These are phyloP conservation scores for Amorpha juglandis DNA, from an alignment of 2,888 invertebrate species.

Conservation along the genomic window DNA sequence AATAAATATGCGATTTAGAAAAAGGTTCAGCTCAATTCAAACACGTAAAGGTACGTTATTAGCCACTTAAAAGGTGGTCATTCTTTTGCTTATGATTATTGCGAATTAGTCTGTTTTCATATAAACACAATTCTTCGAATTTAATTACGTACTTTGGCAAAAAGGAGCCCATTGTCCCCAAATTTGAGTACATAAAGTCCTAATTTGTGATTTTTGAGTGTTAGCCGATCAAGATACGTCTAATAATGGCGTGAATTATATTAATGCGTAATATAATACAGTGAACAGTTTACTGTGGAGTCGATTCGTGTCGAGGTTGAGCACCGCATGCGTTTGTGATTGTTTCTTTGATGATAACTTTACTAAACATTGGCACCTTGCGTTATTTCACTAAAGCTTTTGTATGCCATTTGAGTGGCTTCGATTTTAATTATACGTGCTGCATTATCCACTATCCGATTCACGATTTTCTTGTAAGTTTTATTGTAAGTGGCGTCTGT, in stretches of 20 bases:
- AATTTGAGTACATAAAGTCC: background rate
- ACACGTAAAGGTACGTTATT: conserved; percentile 20
- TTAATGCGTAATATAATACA: conserved; percentile 27
- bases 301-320: conserved; percentile 73
- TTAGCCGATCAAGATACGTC: background rate
- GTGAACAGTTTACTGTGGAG: conserved; percentile 68
- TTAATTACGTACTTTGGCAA: conserved; percentile 8
- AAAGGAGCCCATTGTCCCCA: conserved; percentile 6
- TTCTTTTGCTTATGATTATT: conserved; percentile 10
- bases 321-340: conserved; percentile 65
- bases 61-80: conserved; percentile 6
- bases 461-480: conserved; percentile 10
- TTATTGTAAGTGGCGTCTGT: conserved; percentile 2
- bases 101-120: conserved; percentile 11
- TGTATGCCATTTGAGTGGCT: conserved; percentile 18
- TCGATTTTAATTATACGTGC: background rate
- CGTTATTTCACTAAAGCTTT: conserved; percentile 27
- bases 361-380: conserved; percentile 26
- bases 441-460: conserved; percentile 5
- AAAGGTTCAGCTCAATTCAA: conserved; percentile 12
- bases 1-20: conserved; percentile 19
- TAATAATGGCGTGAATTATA: conserved; percentile 23
- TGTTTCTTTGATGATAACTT: conserved; percentile 27
- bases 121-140: conserved; percentile 3
- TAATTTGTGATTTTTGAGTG: conserved; percentile 17